phyloP scores from a whole-genome alignment of 1,140 invertebrate genomes.

The Drosophila nikananu region DNA sequence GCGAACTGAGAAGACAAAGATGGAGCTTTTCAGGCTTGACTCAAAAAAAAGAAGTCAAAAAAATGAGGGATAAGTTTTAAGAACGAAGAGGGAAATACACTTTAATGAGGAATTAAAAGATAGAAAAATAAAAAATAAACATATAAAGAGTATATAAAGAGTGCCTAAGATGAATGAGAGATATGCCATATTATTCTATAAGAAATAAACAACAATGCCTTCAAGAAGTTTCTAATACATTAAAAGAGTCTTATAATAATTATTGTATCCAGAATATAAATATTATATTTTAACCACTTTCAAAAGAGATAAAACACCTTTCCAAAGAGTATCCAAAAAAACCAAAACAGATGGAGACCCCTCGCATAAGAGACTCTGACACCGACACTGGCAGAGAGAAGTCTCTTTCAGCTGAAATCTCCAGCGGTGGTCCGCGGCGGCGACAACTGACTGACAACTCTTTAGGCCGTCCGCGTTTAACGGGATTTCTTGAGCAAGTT shows the following conservation, averaged over 20 bases:
- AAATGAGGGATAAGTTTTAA: neutral
- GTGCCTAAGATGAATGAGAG: neutral
- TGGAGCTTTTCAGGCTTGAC: conserved; percentile 25
- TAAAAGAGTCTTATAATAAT: too few relatives aligned
- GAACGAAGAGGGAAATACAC: conserved; percentile 1
- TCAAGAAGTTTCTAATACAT: neutral
- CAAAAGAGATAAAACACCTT: too few relatives aligned
- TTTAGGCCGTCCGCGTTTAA: conserved; percentile 59
- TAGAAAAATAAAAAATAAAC: too few relatives aligned
- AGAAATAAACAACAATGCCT: neutral
- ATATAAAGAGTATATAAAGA: too few relatives aligned
- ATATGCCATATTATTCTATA: neutral
- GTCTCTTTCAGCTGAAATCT: conserved; percentile 27
- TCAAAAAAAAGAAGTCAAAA: conserved; percentile 2
- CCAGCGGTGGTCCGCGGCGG: conserved; percentile 64
- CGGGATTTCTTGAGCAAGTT: conserved; percentile 69
- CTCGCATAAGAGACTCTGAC: conserved; percentile 2
- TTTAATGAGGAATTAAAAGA: neutral
- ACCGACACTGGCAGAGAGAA: conserved; percentile 13
- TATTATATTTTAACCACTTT: neutral
- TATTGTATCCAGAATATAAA: neutral
- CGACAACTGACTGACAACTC: conserved; percentile 81
- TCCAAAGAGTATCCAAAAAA: neutral
- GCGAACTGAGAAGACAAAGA: conserved; percentile 38
- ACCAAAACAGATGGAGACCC: conserved; percentile 14